Conservation (phyloP, 2,113 vertebrate genomes). For the Cryptotis parvus region DNA sequence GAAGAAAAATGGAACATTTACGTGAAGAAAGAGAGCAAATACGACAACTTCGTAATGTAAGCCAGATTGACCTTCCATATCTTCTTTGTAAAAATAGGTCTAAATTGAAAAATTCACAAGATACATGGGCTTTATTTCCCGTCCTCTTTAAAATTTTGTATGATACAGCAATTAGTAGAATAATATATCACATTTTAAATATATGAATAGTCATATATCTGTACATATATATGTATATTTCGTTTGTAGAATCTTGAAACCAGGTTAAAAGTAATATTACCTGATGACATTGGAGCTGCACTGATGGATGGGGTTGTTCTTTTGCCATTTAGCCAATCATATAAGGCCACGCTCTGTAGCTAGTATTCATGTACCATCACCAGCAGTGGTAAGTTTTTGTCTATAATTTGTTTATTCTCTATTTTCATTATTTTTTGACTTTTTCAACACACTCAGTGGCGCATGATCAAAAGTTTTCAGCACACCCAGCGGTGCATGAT, state of each 20-base stretch:
- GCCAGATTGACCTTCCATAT: conserved; percentile 59
- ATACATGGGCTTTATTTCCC: conserved; percentile 33
- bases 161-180: conserved; percentile 3
- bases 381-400: conserved; percentile 95
- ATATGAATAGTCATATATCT: conserved; percentile 4
- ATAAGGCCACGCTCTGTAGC: conserved; percentile 97
- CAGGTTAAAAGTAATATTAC: conserved; percentile 96
- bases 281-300: conserved; percentile 96
- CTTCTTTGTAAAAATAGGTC: conserved; percentile 36
- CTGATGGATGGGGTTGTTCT: conserved; percentile 99
- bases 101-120: conserved; percentile 24
- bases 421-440: no score
- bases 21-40: conserved; percentile 98
- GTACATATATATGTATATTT: conserved; percentile 23
- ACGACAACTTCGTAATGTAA: conserved; percentile 93
- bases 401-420: not conserved
- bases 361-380: conserved; percentile 98
- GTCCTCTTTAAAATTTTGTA: conserved; percentile 11
- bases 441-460: no score
- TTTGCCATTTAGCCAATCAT: conserved; percentile 98
- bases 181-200: conserved; percentile 44
- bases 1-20: conserved; percentile 99
- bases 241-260: conserved; percentile 95
- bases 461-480: no score
- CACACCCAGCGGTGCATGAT: no score